phyloP scores from a whole-genome alignment of 2,888 invertebrate genomes.

The Caradrina clavipalpis region DNA sequence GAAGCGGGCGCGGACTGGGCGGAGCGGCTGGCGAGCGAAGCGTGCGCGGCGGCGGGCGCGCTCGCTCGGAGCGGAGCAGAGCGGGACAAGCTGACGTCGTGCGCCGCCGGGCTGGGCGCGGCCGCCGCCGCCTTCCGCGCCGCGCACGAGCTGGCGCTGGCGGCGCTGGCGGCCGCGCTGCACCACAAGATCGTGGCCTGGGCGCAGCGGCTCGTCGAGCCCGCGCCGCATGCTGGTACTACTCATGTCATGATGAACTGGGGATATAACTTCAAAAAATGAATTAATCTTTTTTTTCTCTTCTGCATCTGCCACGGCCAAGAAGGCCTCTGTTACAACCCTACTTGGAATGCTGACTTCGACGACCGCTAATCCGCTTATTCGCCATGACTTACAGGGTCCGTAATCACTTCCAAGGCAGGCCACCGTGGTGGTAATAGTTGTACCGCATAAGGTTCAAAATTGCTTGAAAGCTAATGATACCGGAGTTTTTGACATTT shows the following conservation, averaged over 20 bases:
- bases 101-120: slow-evolving; percentile 78
- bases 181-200: slow-evolving; percentile 73
- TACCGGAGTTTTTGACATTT: too few species aligned
- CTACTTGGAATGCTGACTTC: too few species aligned
- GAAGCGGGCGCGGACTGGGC: slow-evolving; percentile 98
- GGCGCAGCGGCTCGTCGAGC: slow-evolving; percentile 76
- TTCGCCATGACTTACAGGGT: too few species aligned
- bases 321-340: too few species aligned
- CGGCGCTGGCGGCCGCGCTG: slow-evolving; percentile 75
- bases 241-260: not conserved
- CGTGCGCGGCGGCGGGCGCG: slow-evolving; percentile 93
- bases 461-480: too few species aligned
- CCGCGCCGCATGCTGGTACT: slow-evolving; percentile 61
- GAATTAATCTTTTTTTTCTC: too few species aligned
- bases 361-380: too few species aligned
- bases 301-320: too few species aligned
- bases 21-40: slow-evolving; percentile 95
- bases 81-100: slow-evolving; percentile 78
- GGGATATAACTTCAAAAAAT: too few species aligned
- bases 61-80: slow-evolving; percentile 89
- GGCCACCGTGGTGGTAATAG: too few species aligned
- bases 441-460: too few species aligned
- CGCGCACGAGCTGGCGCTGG: slow-evolving; percentile 74
- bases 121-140: slow-evolving; percentile 82
- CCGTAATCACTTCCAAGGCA: too few species aligned